Percentiles rank a stretch among this genome's conserved stretches.
Conservation (phyloP, 2,888 invertebrate species). For the Erebia epiphron region DNA sequence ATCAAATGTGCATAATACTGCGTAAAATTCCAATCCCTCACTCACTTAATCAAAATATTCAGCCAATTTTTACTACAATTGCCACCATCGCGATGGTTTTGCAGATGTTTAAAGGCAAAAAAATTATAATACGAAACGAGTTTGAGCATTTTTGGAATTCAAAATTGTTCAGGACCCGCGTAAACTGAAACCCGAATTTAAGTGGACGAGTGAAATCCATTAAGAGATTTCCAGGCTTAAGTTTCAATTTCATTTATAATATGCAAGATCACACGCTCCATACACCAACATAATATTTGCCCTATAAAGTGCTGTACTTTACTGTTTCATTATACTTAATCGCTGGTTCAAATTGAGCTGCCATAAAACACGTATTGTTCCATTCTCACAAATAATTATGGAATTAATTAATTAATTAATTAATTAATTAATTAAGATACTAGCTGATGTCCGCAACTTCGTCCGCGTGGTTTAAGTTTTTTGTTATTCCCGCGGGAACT, state of each 20-base stretch:
- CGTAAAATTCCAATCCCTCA: no score
- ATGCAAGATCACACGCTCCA: slow-evolving; percentile 58
- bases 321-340: slow-evolving; percentile 17
- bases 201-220: slow-evolving; percentile 55
- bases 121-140: background rate
- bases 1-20: no score
- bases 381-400: background rate
- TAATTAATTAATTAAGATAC: no score
- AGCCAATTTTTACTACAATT: no score
- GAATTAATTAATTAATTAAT: no score
- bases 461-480: no score
- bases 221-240: slow-evolving; percentile 56
- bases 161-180: background rate
- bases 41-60: no score
- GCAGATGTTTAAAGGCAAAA: no score
- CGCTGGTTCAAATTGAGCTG: background rate
- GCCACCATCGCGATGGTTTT: no score
- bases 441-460: no score
- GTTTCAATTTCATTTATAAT: slow-evolving; percentile 52
- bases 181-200: slow-evolving; percentile 38
- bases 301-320: slow-evolving; percentile 40
- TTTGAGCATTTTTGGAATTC: slow-evolving; percentile 1
- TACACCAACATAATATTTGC: slow-evolving; percentile 52
- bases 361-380: background rate
- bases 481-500: no score